Evolutionary conservation across 2,113 vertebrate species (phyloP).

Genomic region (Daboia siamensis): DNA sequence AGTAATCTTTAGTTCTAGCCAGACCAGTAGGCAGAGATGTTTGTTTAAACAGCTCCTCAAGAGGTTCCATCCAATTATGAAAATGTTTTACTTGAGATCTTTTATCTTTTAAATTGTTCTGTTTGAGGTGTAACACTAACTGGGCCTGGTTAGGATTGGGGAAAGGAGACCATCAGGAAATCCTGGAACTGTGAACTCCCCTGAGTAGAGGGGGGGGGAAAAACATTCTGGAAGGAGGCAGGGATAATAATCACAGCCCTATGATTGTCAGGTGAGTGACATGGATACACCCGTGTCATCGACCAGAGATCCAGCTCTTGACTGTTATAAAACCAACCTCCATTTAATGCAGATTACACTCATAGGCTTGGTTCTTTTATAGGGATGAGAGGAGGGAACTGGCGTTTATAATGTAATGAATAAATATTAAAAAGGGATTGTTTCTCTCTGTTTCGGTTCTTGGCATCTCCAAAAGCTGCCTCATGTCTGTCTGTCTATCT

Average conservation of each 20-base stretch:
- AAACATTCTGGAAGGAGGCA: neutral
- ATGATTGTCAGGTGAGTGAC: neutral
- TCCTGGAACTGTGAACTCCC: neutral
- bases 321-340: neutral
- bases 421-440: neutral
- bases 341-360: neutral
- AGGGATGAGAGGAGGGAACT: neutral
- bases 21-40: no score
- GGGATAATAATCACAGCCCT: neutral
- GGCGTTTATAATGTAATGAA: neutral
- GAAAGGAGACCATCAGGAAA: neutral
- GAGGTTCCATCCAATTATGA: neutral
- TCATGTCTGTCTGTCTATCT: neutral
- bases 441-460: neutral
- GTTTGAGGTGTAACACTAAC: neutral
- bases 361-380: neutral
- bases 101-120: neutral
- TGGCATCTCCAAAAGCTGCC: neutral
- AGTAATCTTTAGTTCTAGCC: no score
- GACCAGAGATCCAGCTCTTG: neutral
- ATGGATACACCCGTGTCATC: neutral
- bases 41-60: no score
- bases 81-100: neutral
- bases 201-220: neutral
- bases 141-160: neutral